These are phyloP conservation scores for Corythoichthys haematopterus DNA, from an alignment of 2,113 vertebrate species.

Conservation along the genomic window DNA sequence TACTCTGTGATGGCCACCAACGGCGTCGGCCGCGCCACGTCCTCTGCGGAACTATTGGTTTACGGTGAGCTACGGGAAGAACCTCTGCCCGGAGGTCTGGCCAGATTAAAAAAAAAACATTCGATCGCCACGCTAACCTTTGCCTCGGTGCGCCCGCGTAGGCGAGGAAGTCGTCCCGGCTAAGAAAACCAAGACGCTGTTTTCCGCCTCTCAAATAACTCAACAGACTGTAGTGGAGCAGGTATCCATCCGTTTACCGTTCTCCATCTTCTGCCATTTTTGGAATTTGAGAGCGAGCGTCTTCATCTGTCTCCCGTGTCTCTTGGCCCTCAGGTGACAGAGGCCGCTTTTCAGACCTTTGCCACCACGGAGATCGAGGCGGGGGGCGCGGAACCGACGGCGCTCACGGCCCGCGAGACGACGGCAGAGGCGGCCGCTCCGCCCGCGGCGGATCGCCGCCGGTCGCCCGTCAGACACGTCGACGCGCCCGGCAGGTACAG, in stretches of 20 bases:
- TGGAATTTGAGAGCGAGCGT: too few relatives aligned
- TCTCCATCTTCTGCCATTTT: too few relatives aligned
- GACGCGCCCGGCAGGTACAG: conserved; percentile 85
- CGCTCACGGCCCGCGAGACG: conserved; percentile 87
- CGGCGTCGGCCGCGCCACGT: conserved; percentile 93
- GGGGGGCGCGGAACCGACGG: conserved; percentile 68
- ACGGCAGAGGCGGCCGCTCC: conserved; percentile 80
- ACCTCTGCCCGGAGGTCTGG: too few relatives aligned
- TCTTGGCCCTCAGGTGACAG: conserved; percentile 74
- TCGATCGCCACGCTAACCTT: too few relatives aligned
- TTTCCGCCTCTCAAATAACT: conserved; percentile 82
- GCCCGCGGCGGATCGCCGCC: conserved; percentile 78
- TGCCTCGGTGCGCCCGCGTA: conserved; percentile 39
- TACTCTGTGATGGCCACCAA: conserved; percentile 95
- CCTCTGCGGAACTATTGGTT: conserved; percentile 90
- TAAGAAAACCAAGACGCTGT: conserved; percentile 95
- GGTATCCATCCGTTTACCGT: conserved; percentile 56
- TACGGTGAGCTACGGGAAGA: conserved; percentile 73
- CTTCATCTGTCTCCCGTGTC: neutral
- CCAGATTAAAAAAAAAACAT: too few relatives aligned
- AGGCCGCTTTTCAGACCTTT: conserved; percentile 83
- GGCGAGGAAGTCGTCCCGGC: conserved; percentile 91
- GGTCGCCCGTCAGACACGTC: conserved; percentile 92
- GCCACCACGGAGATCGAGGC: conserved; percentile 83
- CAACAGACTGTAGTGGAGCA: conserved; percentile 86